Percentiles rank a stretch among this genome's conserved stretches.
phyloP scores from a whole-genome alignment of 1,140 invertebrate species.

The Campoletis sonorensis region DNA sequence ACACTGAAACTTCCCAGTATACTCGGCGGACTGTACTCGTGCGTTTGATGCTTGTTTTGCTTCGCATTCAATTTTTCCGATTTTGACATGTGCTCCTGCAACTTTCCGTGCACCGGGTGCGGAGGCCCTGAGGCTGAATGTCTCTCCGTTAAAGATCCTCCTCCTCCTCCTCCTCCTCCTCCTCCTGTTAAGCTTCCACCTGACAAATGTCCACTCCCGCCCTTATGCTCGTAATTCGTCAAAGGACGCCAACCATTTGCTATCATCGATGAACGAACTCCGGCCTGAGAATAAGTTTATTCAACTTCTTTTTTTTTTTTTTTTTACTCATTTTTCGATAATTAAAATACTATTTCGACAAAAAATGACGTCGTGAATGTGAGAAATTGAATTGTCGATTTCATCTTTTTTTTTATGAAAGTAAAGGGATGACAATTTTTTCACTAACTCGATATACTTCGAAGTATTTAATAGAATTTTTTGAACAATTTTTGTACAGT shows the following conservation, averaged over 20 bases:
- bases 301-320: background rate
- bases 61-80: conserved; percentile 67
- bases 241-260: conserved; percentile 72
- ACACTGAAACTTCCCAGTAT: conserved; percentile 75
- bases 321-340: background rate
- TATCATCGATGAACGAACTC: conserved; percentile 64
- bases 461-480: too few species aligned
- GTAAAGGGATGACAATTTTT: too few species aligned
- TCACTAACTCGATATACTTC: too few species aligned
- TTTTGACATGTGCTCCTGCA: conserved; percentile 69
- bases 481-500: too few species aligned
- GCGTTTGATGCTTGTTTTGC: conserved; percentile 57
- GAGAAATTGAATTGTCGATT: background rate
- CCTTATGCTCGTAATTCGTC: conserved; percentile 62
- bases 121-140: conserved; percentile 52
- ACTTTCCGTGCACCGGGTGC: conserved; percentile 68
- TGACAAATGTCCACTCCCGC: conserved; percentile 30
- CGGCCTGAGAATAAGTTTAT: conserved; percentile 6
- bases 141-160: conserved; percentile 57
- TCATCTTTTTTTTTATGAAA: background rate
- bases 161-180: background rate
- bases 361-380: too few species aligned
- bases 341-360: too few species aligned
- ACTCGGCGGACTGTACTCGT: conserved; percentile 70
- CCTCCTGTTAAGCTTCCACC: background rate